Conservation (phyloP, 2,113 vertebrate genomes). For the Chamaetylas fuelleborni region DNA sequence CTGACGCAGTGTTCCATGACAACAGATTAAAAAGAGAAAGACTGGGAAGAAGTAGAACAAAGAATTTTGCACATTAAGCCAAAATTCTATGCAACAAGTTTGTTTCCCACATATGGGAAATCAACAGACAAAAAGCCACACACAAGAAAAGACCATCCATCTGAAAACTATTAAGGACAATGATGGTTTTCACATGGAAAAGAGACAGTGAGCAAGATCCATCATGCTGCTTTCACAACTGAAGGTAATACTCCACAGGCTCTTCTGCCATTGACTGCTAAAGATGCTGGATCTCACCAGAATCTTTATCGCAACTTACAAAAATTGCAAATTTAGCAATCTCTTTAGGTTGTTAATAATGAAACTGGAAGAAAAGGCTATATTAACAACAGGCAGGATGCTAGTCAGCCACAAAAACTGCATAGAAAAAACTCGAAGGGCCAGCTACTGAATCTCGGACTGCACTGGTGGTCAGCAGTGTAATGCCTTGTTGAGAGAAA, state of each 20-base stretch:
- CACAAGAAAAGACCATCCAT: not conserved
- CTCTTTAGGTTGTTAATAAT: not conserved
- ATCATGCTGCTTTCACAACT: not conserved
- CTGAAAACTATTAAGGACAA: not conserved
- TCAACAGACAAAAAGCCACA: not conserved
- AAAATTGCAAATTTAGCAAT: slow-evolving; percentile 1
- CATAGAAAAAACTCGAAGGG: not conserved
- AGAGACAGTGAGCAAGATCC: not conserved
- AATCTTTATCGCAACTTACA: not conserved
- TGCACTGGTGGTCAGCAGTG: not conserved
- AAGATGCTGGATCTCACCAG: not conserved
- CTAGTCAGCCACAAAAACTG: not conserved
- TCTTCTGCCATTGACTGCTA: not conserved
- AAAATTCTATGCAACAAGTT: not conserved
- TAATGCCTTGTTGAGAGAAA: not conserved
- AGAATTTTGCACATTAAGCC: not conserved
- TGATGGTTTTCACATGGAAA: not conserved
- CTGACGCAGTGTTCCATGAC: slow-evolving; percentile 1
- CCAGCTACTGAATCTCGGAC: not conserved
- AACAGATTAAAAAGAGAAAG: not conserved
- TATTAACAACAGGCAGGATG: not conserved
- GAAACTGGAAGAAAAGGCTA: not conserved
- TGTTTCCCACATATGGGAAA: not conserved
- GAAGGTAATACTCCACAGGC: not conserved
- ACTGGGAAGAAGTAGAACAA: not conserved